Conservation (phyloP, 2,888 invertebrate species). For the Cynaeus angustus region DNA sequence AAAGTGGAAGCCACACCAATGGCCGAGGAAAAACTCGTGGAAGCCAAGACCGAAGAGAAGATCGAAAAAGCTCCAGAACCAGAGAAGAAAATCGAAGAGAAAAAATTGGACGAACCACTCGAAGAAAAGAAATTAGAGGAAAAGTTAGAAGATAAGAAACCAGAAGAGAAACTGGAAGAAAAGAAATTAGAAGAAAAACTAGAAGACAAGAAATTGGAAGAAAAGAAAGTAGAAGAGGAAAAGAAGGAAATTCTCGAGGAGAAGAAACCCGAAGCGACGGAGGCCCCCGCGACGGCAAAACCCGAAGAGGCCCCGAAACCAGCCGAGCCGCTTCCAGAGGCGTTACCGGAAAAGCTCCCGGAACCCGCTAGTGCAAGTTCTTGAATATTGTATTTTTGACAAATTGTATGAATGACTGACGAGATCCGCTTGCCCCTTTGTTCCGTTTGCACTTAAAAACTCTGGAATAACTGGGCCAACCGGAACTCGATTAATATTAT, state of each 20-base stretch:
- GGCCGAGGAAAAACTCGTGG: conserved; percentile 56
- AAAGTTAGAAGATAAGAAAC: not conserved
- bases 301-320: conserved; percentile 50
- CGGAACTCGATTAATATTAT: conserved; percentile 62
- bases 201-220: conserved; percentile 55
- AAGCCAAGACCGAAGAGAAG: conserved; percentile 35
- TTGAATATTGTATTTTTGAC: conserved; percentile 59
- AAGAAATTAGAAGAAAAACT: conserved; percentile 37
- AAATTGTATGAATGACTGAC: conserved; percentile 59
- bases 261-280: conserved; percentile 53
- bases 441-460: conserved; percentile 65
- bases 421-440: conserved; percentile 69
- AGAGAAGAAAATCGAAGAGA: conserved; percentile 45
- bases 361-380: conserved; percentile 65
- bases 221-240: conserved; percentile 49
- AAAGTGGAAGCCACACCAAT: conserved; percentile 61
- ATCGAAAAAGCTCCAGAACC: conserved; percentile 38
- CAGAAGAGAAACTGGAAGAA: conserved; percentile 30
- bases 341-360: conserved; percentile 60
- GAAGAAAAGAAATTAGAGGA: conserved; percentile 19
- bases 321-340: conserved; percentile 56
- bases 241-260: conserved; percentile 51
- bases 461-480: conserved; percentile 65
- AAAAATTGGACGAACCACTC: conserved; percentile 3
- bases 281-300: conserved; percentile 53